These are phyloP conservation scores for Agonopterix heracliana DNA, from an alignment of 2,888 invertebrate genomes.

Conservation along the genomic window DNA sequence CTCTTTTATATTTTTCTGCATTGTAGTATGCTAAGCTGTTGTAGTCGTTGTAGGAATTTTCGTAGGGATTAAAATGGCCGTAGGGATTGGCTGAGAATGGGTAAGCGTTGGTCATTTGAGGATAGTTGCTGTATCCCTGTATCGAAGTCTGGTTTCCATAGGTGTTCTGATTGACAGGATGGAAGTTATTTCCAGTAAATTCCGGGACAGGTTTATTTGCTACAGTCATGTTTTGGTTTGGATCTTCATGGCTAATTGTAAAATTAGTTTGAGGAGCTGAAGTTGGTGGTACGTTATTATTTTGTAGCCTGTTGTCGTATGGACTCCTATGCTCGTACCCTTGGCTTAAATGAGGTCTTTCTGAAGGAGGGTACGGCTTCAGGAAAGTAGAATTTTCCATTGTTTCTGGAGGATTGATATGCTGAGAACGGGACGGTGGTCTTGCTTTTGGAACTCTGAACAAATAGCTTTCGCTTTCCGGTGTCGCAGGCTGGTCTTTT, in stretches of 20 bases:
- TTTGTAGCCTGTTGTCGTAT: conserved; percentile 49
- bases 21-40: conserved; percentile 72
- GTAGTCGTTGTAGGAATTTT: conserved; percentile 70
- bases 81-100: conserved; percentile 65
- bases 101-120: conserved; percentile 65
- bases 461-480: conserved; percentile 70
- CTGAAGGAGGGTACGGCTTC: conserved; percentile 78
- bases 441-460: conserved; percentile 80
- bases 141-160: conserved; percentile 58
- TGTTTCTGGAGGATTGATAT: conserved; percentile 62
- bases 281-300: conserved; percentile 35
- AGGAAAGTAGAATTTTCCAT: conserved; percentile 75
- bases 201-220: conserved; percentile 49
- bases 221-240: conserved; percentile 37
- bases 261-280: conserved; percentile 52
- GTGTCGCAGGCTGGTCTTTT: conserved; percentile 43
- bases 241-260: conserved; percentile 62
- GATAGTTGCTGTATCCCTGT: conserved; percentile 67
- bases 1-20: conserved; percentile 72
- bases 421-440: conserved; percentile 77
- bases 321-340: conserved; percentile 65
- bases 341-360: conserved; percentile 55
- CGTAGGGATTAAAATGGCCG: conserved; percentile 70
- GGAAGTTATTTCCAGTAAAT: conserved; percentile 59
- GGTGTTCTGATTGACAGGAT: conserved; percentile 54